Evolutionary conservation across 1,140 invertebrate species (phyloP), one percentile per base, ranked within the genome.

Genomic region (Araneus ventricosus): DNA sequence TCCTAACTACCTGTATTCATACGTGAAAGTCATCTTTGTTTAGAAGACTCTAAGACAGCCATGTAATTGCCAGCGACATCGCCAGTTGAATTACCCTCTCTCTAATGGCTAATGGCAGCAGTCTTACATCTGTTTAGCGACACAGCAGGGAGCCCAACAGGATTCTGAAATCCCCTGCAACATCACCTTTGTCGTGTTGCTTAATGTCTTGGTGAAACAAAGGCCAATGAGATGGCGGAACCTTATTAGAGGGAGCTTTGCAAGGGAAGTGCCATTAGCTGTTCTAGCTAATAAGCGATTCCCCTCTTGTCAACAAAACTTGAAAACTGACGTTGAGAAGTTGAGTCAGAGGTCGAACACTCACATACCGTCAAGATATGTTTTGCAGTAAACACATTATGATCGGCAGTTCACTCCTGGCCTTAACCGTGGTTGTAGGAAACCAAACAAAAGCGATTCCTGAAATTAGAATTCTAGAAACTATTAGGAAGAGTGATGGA

Each of bases 141-240:
- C n/a, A 1, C 59, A 20, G 45, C 45, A 63, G 4, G 20, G 59
- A 24, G n/a, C 59, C 59, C 22, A 63, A 63, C 59, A 63, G 6
- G 59, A n/a, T 63, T 22, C n/a, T n/a, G 59, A 63, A 63, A 63
- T 24, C 17, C 59, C 45, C 45, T 52, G 45, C 45, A 52, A 52
- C 45, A 52, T 52, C 59, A 24, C 20, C 20, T 63, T 63, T 63
- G 59, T 63, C 59, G 24, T n/a, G 22, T 7, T 63, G n/a, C 59
- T 63, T 63, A 63, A 63, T 63, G 59, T 63, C 59, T 63, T 63
- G 20, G 20, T n/a, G 59, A 63, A 63, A 63, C 59, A 63, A 63
- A 63, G 59, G 59, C 24, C 59, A 63, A 63, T 63, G 59, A 63
- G 59, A 63, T 63, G 59, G 22, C 22, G 20, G 22, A 63, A 6